Evolutionary conservation across 2,888 invertebrate species (phyloP), one percentile per base, ranked within the genome.

Genomic region (Timema podura): DNA sequence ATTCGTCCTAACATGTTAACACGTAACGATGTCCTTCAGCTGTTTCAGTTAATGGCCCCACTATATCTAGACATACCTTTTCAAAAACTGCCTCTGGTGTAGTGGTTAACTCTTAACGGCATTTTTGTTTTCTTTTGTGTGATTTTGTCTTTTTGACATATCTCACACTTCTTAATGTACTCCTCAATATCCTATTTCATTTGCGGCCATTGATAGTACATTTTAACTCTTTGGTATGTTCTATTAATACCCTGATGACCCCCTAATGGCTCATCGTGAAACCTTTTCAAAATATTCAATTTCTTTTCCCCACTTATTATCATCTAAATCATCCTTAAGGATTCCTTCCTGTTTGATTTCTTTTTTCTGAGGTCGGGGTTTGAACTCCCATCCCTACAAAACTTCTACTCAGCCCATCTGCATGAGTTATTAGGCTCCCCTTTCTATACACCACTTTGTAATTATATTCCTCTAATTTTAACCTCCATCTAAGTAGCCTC

Each of bases 361-460:
- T 30, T 6, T 11, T 11, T 11, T 16, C 30, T 30, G 8, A 11
- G 8, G 10, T 0, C 8, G 9, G 9, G 16, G 30, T 61, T 61
- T 61, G 44, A 9, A 30, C 16, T 6, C 10, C 13, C 45, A 10
- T 45, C 6, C n/a, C 1, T 6, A 15, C 54, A 13, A n/a, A 6
- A 5, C 10, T 61, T 6, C 61, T 8, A 61, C 61, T 61, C 30
- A 61, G 13, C 46, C 15, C 77, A 51, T 80, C 80, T 7, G 77
- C 79, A 70, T 76, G 76, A 10, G 73, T 67, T 70, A 79, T 79
- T 8, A 70, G 45, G 64, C 71, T 75, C 2, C 79, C 78, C 13
- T 74, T 73, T 73, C 76, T 78, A 54, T 79, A 79, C 7, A 70
- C 65, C 0, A 80, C 77, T 69, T 77, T 74, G 44, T 77, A 80